Base-by-base conservation (phyloP, 2,797 vertebrate genomes). In the Lagodon rhomboides region DNA sequence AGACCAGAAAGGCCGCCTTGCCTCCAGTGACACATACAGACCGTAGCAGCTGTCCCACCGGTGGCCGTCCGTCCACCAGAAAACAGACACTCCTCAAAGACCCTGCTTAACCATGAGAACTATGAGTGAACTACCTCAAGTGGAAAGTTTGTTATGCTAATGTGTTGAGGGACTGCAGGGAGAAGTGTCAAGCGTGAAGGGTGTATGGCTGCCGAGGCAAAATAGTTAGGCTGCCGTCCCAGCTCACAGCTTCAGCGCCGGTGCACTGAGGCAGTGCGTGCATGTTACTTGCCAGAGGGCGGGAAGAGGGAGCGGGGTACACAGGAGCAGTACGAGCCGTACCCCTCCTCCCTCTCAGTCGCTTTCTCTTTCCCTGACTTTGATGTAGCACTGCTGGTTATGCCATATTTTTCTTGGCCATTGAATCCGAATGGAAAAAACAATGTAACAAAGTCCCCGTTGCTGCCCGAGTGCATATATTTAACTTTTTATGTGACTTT, bases 331-430 rank as follows among this genome's bases (percentile, higher is more conserved):
- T 62, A 75, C 58, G 82, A 90, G 73, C 58, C 16, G 5, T 27
- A 75, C 77, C 79, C 84, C 84, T 81, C 77, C 84, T 86, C 77
- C 68, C 72, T 77, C 73, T 76, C 58, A 27, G 54, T 71, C 22
- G 18, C 80, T 79, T 86, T 88, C 85, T 82, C 79, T 85, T 82
- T 86, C 65, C 73, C 80, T 79, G 73, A 95, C 91, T 97, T 97
- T 96, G 95, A 97, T 96, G 96, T 95, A 92, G 91, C 91, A 83
- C 82, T 89, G 92, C 80, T 91, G 93, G 89, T 95, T 93, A 93
- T 95, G 94, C 94, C 92, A 94, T 96, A 93, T 97, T 97, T 95
- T 96, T 95, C 92, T 97, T 97, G 96, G 96, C 96, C 59, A 75
- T 93, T 78, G 70, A 61, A 68, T 41, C 71, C 4, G 68, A 74